A percentile compares a stretch with the other conserved stretches of the same genome.
These are phyloP conservation scores for Babyrousa celebensis DNA, from an alignment of 2,797 vertebrate genomes.

Conservation along the genomic window DNA sequence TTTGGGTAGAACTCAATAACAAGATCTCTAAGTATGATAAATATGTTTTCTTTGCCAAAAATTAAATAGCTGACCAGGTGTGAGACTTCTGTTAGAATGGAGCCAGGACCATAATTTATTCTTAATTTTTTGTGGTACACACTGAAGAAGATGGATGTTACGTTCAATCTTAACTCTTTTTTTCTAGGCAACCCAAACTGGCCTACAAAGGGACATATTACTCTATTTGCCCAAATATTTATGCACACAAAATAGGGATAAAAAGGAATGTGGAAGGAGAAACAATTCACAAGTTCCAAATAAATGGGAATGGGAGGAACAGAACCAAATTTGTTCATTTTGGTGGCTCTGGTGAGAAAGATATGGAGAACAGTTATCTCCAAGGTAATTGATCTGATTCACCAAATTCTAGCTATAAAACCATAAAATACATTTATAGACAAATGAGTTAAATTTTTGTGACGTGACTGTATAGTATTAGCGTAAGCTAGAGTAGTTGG, in stretches of 20 bases:
- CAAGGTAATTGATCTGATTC: not conserved
- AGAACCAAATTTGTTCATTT: not conserved
- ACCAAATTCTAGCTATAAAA: not conserved
- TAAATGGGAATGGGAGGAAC: not conserved
- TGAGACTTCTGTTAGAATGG: not conserved
- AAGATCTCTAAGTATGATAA: not conserved
- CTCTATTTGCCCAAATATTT: not conserved
- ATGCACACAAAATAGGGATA: not conserved
- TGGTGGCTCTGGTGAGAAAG: not conserved
- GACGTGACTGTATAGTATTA: not conserved
- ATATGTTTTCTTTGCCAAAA: not conserved
- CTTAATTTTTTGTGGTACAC: slow-evolving; percentile 13
- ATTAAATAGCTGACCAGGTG: not conserved
- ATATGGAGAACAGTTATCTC: not conserved
- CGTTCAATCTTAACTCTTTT: not conserved
- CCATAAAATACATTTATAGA: not conserved
- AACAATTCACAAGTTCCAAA: not conserved
- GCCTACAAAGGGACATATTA: not conserved
- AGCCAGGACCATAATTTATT: not conserved
- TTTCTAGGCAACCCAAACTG: not conserved
- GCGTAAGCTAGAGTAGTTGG: not conserved
- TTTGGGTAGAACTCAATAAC: not conserved
- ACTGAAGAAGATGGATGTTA: not conserved
- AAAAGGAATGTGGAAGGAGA: not conserved
- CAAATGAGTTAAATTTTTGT: not conserved